phyloP scores from a whole-genome alignment of 2,888 invertebrate genomes.

The Campopleginae sp. region DNA sequence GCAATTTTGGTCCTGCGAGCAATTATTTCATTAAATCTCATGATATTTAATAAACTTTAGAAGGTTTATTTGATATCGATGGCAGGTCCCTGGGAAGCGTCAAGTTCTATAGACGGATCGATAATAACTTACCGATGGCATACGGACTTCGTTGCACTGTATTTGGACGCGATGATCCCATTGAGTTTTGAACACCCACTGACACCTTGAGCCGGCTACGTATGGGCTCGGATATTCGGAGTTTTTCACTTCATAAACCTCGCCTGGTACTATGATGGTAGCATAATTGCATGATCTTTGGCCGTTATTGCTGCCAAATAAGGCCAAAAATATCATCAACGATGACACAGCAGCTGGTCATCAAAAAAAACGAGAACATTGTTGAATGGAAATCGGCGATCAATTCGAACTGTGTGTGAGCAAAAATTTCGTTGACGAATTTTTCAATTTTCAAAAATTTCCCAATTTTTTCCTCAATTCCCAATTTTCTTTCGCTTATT shows the following conservation, averaged over 20 bases:
- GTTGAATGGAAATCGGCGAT: background rate
- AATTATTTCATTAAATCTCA: background rate
- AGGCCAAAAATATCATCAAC: conserved; percentile 76
- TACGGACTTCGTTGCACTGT: background rate
- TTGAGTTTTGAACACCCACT: background rate
- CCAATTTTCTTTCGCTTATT: background rate
- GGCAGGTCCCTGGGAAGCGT: background rate
- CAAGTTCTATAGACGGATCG: background rate
- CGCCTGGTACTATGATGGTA: conserved; percentile 75
- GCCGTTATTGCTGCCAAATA: conserved; percentile 74
- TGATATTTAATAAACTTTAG: background rate
- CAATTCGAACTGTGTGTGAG: background rate
- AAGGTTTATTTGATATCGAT: background rate
- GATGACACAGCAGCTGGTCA: conserved; percentile 66
- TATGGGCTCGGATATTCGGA: conserved; percentile 81
- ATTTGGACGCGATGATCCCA: background rate
- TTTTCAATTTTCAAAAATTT: too few relatives aligned
- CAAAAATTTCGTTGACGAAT: background rate
- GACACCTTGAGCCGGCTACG: background rate
- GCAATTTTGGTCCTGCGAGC: background rate
- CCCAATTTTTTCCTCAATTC: background rate
- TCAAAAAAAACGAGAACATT: conserved; percentile 65
- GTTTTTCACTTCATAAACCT: background rate
- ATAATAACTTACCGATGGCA: background rate
- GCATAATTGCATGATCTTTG: conserved; percentile 34